Evolutionary conservation across 2,888 invertebrate genomes (phyloP).

Genomic region (Apomyelois bistriatella): DNA sequence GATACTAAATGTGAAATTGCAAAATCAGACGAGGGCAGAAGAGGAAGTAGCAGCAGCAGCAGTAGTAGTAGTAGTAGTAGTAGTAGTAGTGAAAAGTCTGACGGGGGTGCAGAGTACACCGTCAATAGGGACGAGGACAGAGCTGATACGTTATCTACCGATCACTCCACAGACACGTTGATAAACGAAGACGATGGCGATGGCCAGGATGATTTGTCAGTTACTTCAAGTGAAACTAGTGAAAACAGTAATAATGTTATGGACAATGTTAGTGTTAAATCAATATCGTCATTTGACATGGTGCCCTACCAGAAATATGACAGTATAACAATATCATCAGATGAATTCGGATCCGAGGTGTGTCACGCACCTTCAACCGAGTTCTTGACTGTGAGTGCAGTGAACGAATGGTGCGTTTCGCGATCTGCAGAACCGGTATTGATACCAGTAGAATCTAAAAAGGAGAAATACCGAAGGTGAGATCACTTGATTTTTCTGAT

Average conservation of each 20-base stretch:
- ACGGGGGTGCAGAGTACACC: constrained; percentile 54
- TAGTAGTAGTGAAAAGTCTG: constrained; percentile 51
- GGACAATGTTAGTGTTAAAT: constrained; percentile 74
- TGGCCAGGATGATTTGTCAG: constrained; percentile 54
- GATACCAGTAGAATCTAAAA: constrained; percentile 70
- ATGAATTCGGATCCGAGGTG: constrained; percentile 74
- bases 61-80: constrained; percentile 41
- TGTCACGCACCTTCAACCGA: constrained; percentile 71
- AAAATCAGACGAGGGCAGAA: constrained; percentile 32
- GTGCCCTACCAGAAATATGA: constrained; percentile 74
- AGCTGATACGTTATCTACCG: constrained; percentile 63
- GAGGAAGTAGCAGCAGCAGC: constrained; percentile 34
- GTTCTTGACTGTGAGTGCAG: constrained; percentile 74
- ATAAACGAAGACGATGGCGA: constrained; percentile 69
- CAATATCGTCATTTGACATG: constrained; percentile 74
- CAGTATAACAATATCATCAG: constrained; percentile 74
- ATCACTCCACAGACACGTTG: constrained; percentile 71
- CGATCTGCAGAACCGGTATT: constrained; percentile 64
- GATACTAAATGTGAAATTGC: constrained; percentile 38
- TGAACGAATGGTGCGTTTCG: constrained; percentile 75
- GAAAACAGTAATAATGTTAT: constrained; percentile 47
- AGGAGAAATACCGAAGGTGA: constrained; percentile 78
- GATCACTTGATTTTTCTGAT: constrained; percentile 43
- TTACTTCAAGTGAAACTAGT: constrained; percentile 56
- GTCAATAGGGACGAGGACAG: constrained; percentile 59